These are phyloP conservation scores for Pseudococcus jackbeardsleyi DNA, from an alignment of 2,888 invertebrate species.

Conservation along the genomic window DNA sequence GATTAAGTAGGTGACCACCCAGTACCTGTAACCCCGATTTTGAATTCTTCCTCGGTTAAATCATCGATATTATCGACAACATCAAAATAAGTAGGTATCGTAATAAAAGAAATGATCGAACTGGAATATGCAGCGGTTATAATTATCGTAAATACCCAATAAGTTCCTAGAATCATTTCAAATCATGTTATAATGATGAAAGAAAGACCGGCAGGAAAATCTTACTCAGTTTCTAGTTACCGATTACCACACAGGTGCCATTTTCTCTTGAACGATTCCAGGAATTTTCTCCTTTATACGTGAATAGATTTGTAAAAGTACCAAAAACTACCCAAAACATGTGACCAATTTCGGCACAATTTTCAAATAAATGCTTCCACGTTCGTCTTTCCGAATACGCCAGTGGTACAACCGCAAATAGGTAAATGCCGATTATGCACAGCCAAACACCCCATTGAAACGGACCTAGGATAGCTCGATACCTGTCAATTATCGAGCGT, in stretches of 20 bases:
- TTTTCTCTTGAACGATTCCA: slow-evolving; percentile 80
- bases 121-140: slow-evolving; percentile 87
- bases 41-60: slow-evolving; percentile 77
- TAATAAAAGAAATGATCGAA: slow-evolving; percentile 87
- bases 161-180: slow-evolving; percentile 74
- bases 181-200: neutral
- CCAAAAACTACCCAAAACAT: slow-evolving; percentile 92
- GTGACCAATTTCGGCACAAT: slow-evolving; percentile 82
- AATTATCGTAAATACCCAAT: slow-evolving; percentile 89
- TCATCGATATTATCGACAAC: slow-evolving; percentile 80
- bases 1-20: neutral
- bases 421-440: slow-evolving; percentile 78
- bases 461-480: slow-evolving; percentile 86
- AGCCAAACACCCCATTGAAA: slow-evolving; percentile 88
- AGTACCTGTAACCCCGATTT: slow-evolving; percentile 80
- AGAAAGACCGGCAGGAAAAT: neutral
- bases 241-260: slow-evolving; percentile 81
- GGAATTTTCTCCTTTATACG: slow-evolving; percentile 76
- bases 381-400: slow-evolving; percentile 81
- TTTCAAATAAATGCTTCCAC: slow-evolving; percentile 76
- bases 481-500: slow-evolving; percentile 71
- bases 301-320: slow-evolving; percentile 86
- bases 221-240: slow-evolving; percentile 70
- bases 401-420: slow-evolving; percentile 81
- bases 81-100: slow-evolving; percentile 81